A percentile compares a stretch with the other conserved stretches of the same genome.
Conservation (phyloP, 64 coral and sea anemone genomes). For the Dendrophyllia cribrosa region DNA sequence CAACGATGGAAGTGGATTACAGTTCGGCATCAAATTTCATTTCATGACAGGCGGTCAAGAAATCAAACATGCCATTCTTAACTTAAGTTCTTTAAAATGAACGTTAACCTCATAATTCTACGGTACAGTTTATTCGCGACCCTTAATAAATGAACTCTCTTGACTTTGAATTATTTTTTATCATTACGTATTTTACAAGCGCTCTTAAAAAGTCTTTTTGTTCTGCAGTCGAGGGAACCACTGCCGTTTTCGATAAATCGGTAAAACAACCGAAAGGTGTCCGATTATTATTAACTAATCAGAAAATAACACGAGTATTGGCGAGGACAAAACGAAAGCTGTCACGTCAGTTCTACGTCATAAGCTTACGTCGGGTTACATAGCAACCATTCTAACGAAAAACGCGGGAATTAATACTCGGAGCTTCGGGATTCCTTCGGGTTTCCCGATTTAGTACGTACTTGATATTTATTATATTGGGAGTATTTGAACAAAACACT, state of each 20-base stretch:
- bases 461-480: neutral
- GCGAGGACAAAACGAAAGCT: neutral
- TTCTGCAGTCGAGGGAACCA: neutral
- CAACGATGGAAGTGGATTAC: too few relatives aligned
- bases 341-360: too few relatives aligned
- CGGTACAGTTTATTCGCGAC: neutral
- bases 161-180: neutral
- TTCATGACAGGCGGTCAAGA: too few relatives aligned
- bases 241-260: neutral
- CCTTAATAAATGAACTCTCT: neutral
- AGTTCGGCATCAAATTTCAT: too few relatives aligned
- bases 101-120: too few relatives aligned
- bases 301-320: neutral
- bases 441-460: neutral
- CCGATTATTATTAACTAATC: too few relatives aligned
- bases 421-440: neutral
- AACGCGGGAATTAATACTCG: too few relatives aligned
- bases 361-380: neutral
- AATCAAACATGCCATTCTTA: too few relatives aligned
- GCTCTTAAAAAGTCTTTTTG: neutral
- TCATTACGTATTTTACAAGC: neutral
- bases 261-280: neutral
- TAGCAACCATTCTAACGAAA: neutral
- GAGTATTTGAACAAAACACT: neutral
- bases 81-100: too few relatives aligned